Conservation (phyloP, 2,113 vertebrate species). For the Okapia johnstoni region DNA sequence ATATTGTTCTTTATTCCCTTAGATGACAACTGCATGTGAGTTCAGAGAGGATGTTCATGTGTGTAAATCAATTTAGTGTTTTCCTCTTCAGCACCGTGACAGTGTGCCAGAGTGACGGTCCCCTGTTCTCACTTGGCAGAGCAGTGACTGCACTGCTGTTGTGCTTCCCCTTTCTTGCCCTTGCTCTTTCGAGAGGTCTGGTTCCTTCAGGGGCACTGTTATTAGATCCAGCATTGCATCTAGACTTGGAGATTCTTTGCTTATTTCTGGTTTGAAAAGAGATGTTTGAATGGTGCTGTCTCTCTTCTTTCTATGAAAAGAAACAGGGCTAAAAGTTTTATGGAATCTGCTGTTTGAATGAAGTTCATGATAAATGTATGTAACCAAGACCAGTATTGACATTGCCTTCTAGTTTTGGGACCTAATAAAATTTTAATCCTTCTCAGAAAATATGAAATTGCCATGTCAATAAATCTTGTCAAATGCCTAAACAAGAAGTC, state of each 20-base stretch:
- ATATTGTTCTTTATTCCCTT: background rate
- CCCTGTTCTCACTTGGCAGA: background rate
- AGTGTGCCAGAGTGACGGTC: no score
- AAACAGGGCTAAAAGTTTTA: conserved; percentile 1
- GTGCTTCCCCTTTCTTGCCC: background rate
- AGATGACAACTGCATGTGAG: background rate
- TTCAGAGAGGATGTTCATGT: background rate
- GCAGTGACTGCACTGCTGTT: background rate
- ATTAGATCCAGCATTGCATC: background rate
- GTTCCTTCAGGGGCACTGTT: background rate
- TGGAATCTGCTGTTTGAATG: background rate
- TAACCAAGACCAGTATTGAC: conserved; percentile 43
- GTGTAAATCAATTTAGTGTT: background rate
- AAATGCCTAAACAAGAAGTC: conserved; percentile 55
- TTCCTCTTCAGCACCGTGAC: background rate
- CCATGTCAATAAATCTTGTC: conserved; percentile 64
- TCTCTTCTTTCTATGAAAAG: background rate
- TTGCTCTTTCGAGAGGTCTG: background rate
- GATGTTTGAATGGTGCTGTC: background rate
- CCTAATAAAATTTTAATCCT: conserved; percentile 56
- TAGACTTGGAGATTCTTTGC: background rate
- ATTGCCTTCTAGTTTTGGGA: conserved; percentile 36
- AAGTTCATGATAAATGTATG: conserved; percentile 59
- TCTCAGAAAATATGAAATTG: conserved; percentile 59
- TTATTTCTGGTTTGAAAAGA: background rate